Base-by-base conservation (phyloP, 2,113 vertebrate genomes). In the Gymnocephalus cernua region DNA sequence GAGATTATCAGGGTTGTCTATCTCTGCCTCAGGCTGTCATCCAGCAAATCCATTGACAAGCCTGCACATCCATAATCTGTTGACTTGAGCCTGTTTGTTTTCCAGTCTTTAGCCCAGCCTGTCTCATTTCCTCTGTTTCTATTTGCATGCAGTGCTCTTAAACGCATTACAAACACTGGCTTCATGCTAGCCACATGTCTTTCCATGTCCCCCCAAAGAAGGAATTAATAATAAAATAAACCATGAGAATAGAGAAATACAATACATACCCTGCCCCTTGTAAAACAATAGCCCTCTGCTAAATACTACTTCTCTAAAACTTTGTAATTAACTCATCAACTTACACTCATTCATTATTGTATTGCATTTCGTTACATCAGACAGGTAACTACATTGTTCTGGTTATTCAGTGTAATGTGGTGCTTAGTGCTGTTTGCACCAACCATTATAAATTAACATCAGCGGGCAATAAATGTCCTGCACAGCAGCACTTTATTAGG, bases 1-100 rank as follows among this genome's bases (percentile, higher is more conserved):
- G 71, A 86, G 88, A 92, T 93, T 92, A 92, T 88, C 87, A 63
- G 77, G 74, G 79, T 79, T 81, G 86, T 89, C 87, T 61, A 64
- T 91, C 77, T 68, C 67, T 44, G 54, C 84, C 79, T 77, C 82
- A 65, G 85, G 76, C 87, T 71, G 84, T 71, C 76, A 68, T 82
- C 84, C 84, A 84, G 77, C 64, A 88, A 90, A 89, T 91, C 89
- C 85, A 89, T 78, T 53, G 80, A 90, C 86, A 76, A 84, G 70
- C 76, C 70, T 66, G 61, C 9, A 71, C 77, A 72, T 80, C 84
- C 38, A 50, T 92, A 90, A 94, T 93, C 91, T 91, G 79, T 86
- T 85, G 87, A 85, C 89, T 86, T 83, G 67, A 69, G 58, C 58
- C 59, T 47, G 82, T 78, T 91, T 86, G 62, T 73, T 80, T 78